A percentile compares a stretch with the other conserved stretches of the same genome.
Conservation (phyloP, 2,888 invertebrate species). For the Hypomecis punctinalis region DNA sequence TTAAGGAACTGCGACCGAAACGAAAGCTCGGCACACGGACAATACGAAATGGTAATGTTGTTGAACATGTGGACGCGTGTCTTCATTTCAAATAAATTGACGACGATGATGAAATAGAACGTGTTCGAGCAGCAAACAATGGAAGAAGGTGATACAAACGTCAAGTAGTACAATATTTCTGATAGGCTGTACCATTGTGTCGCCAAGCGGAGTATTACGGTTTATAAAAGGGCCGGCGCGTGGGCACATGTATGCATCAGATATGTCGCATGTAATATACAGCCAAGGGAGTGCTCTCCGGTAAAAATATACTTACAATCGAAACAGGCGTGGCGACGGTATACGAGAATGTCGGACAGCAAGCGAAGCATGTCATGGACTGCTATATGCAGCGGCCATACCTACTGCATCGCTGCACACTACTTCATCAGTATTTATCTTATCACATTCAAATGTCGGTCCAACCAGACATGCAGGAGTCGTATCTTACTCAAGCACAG, state of each 20-base stretch:
- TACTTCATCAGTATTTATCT: conserved; percentile 5
- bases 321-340: conserved; percentile 62
- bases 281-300: conserved; percentile 37
- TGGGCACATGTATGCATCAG: conserved; percentile 50
- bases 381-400: conserved; percentile 41
- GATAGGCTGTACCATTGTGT: conserved; percentile 53
- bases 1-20: conserved; percentile 66
- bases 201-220: conserved; percentile 44
- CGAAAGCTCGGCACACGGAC: conserved; percentile 67
- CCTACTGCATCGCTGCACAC: conserved; percentile 39
- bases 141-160: conserved; percentile 63
- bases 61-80: conserved; percentile 68
- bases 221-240: conserved; percentile 49
- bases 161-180: conserved; percentile 49
- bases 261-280: conserved; percentile 41
- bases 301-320: conserved; percentile 56
- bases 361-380: conserved; percentile 56
- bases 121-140: conserved; percentile 66
- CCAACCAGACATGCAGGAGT: conserved; percentile 36
- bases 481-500: conserved; percentile 41
- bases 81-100: conserved; percentile 68
- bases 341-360: conserved; percentile 49
- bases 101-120: conserved; percentile 70
- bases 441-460: conserved; percentile 27
- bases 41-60: conserved; percentile 70